phyloP scores from a whole-genome alignment of 2,113 vertebrate species.

The Brachirus orientalis region DNA sequence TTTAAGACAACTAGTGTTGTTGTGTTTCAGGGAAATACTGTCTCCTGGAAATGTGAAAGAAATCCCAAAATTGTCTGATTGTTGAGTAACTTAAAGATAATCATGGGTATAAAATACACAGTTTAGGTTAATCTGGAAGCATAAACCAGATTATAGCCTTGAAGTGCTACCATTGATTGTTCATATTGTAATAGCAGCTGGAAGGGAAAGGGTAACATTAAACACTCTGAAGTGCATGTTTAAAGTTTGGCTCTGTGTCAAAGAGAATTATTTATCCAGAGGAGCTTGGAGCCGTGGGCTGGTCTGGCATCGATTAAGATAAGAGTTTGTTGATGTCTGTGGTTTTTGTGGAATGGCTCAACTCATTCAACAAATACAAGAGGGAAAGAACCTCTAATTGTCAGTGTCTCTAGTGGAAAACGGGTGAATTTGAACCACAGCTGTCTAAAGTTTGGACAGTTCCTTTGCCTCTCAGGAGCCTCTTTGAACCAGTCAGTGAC shows the following conservation, averaged over 20 bases:
- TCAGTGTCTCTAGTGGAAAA: slow-evolving; percentile 42
- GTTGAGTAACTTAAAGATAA: not conserved
- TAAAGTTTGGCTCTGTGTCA: slow-evolving; percentile 42
- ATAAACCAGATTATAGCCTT: not conserved
- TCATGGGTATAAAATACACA: not conserved
- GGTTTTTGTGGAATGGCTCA: slow-evolving; percentile 62
- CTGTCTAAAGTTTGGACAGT: slow-evolving; percentile 5
- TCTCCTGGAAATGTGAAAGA: not conserved
- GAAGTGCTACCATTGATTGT: not conserved
- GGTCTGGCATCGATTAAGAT: slow-evolving; percentile 74
- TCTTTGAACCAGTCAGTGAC: not conserved
- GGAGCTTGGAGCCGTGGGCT: slow-evolving; percentile 38
- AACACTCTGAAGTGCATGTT: slow-evolving; percentile 23
- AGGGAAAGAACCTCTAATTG: slow-evolving; percentile 32
- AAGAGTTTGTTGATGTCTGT: slow-evolving; percentile 70
- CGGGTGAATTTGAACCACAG: slow-evolving; percentile 17
- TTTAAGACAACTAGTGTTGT: not conserved
- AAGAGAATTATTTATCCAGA: slow-evolving; percentile 54
- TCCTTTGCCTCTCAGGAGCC: not conserved
- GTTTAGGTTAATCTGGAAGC: not conserved
- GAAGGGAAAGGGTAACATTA: not conserved
- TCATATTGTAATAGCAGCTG: not conserved
- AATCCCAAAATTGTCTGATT: not conserved
- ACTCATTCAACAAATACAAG: slow-evolving; percentile 33
- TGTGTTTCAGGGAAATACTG: not conserved